Evolutionary conservation across 2,113 vertebrate genomes (phyloP).

Genomic region (Nycticebus coucang): DNA sequence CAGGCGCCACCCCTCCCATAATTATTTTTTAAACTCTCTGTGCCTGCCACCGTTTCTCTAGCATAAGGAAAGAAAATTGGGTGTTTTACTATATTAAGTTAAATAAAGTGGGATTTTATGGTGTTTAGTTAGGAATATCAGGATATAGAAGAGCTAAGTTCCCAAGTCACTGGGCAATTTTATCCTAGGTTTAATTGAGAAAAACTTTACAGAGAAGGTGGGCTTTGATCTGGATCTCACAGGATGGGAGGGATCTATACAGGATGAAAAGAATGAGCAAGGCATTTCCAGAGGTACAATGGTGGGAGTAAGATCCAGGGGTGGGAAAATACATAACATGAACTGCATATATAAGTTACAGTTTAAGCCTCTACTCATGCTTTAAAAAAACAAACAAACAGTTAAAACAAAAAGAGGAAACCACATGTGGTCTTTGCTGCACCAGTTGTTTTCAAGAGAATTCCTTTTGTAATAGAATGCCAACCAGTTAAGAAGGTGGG

Average conservation of each 20-base stretch:
- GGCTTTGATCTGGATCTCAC: neutral
- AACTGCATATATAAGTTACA: neutral
- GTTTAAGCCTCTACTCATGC: neutral
- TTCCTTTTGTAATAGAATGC: neutral
- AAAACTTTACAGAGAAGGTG: neutral
- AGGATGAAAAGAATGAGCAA: neutral
- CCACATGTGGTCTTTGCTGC: neutral
- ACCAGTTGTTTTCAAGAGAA: neutral
- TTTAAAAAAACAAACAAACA: neutral
- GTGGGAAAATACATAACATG: conserved; percentile 14
- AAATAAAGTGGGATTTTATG: neutral
- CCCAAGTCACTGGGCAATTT: neutral
- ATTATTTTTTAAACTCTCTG: neutral
- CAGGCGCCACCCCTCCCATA: too few relatives aligned
- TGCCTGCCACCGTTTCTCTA: neutral
- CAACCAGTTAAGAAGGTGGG: neutral
- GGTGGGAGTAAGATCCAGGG: neutral
- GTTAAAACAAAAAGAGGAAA: neutral
- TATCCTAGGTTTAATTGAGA: neutral
- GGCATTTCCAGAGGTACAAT: neutral
- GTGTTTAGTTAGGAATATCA: neutral
- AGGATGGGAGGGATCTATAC: neutral
- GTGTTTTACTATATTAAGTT: neutral
- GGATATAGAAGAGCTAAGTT: neutral
- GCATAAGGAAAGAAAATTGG: neutral